These are phyloP conservation scores for Limnodromus scolopaceus DNA, from an alignment of 2,797 vertebrate species.

Conservation along the genomic window DNA sequence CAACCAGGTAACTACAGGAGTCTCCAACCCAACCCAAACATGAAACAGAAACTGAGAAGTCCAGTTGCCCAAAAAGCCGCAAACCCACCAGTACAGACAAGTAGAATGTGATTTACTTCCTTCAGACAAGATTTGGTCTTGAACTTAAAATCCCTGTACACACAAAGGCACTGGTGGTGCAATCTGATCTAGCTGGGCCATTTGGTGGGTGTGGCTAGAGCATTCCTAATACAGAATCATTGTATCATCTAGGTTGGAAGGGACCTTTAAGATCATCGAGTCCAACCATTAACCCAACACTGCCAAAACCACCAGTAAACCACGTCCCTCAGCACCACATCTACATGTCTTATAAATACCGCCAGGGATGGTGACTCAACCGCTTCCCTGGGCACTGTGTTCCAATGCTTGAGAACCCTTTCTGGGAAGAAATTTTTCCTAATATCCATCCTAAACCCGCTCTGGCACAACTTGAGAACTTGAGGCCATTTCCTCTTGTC, in stretches of 20 bases:
- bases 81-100: neutral
- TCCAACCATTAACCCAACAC: neutral
- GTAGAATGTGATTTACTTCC: neutral
- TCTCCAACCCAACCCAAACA: neutral
- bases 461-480: neutral
- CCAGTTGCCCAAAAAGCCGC: neutral
- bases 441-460: neutral
- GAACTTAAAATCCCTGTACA: neutral
- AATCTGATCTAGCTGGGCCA: neutral
- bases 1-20: neutral
- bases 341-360: neutral
- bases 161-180: neutral
- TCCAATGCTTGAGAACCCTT: neutral
- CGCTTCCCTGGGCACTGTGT: neutral
- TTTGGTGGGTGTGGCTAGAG: neutral
- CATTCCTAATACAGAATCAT: neutral
- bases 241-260: neutral
- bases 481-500: neutral
- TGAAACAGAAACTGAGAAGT: neutral
- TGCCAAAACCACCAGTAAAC: neutral
- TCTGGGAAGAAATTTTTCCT: neutral
- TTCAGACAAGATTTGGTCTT: neutral
- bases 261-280: neutral
- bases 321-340: neutral
- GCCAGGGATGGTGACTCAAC: neutral